These are phyloP conservation scores for Sterna hirundo DNA, from an alignment of 2,113 vertebrate genomes.

Conservation along the genomic window DNA sequence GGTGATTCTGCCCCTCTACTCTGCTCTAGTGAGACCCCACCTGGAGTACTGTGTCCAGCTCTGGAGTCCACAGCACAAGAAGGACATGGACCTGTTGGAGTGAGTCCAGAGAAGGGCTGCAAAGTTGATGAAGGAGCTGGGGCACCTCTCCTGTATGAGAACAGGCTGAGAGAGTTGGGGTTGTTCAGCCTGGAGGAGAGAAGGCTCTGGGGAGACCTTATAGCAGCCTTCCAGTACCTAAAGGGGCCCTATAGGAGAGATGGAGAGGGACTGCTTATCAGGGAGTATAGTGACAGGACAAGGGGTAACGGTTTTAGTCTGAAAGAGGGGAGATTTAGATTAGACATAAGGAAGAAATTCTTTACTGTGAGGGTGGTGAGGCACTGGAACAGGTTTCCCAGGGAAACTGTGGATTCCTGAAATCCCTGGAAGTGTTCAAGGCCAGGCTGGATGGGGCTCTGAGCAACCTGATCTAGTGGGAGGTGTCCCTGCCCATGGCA, in stretches of 20 bases:
- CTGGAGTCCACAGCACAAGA: neutral
- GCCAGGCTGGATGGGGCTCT: neutral
- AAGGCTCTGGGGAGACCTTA: neutral
- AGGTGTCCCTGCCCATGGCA: neutral
- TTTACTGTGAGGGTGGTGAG: neutral
- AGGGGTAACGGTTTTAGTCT: neutral
- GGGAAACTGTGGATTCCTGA: neutral
- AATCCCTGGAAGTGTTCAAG: neutral
- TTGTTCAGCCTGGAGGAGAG: neutral
- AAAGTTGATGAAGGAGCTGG: neutral
- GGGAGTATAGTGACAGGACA: neutral
- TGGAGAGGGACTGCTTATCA: neutral
- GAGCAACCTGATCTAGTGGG: neutral
- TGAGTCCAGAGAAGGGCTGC: neutral
- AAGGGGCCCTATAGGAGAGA: neutral
- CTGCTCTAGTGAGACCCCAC: rapidly evolving
- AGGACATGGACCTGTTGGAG: neutral
- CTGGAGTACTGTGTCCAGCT: neutral
- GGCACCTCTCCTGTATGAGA: neutral
- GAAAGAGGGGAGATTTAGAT: neutral
- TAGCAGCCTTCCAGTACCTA: neutral
- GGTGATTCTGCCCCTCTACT: neutral
- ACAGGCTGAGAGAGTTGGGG: neutral
- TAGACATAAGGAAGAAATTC: neutral
- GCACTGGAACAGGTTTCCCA: neutral